Evolutionary conservation across 2,888 invertebrate species (phyloP).

Genomic region (Marasmarcha lunaedactyla): DNA sequence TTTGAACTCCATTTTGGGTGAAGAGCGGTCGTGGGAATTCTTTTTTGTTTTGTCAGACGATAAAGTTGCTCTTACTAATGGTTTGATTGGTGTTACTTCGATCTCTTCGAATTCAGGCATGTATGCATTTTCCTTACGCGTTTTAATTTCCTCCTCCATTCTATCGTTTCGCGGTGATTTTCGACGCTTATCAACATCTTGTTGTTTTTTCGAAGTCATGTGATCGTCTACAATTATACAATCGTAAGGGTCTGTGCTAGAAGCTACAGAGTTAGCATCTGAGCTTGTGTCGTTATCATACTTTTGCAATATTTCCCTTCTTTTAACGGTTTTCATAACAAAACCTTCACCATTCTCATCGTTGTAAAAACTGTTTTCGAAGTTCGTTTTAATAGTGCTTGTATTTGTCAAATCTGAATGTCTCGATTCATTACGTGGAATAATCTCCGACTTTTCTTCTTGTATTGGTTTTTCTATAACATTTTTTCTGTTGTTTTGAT

Average conservation of each 20-base stretch:
- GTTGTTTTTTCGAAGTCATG: constrained; percentile 64
- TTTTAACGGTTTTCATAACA: constrained; percentile 78
- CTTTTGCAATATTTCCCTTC: constrained; percentile 79
- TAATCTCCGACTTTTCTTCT: constrained; percentile 56
- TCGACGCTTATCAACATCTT: constrained; percentile 57
- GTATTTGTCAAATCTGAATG: constrained; percentile 61
- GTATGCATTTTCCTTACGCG: constrained; percentile 53
- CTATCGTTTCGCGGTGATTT: constrained; percentile 31
- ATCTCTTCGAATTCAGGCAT: constrained; percentile 66
- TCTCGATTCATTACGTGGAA: constrained; percentile 51
- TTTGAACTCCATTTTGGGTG: constrained; percentile 64
- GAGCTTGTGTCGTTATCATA: constrained; percentile 76
- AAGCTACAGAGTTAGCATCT: constrained; percentile 73
- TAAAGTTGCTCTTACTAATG: constrained; percentile 52
- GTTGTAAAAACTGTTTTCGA: constrained; percentile 76
- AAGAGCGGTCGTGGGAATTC: constrained; percentile 45
- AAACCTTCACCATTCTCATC: constrained; percentile 75
- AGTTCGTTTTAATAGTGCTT: constrained; percentile 65
- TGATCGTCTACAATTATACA: constrained; percentile 90
- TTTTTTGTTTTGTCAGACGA: constrained; percentile 53
- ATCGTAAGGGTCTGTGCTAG: constrained; percentile 81
- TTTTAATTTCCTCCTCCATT: constrained; percentile 46
- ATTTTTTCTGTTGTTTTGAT: constrained; percentile 48
- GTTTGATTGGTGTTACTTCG: constrained; percentile 60
- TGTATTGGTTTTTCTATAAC: constrained; percentile 53